These are phyloP conservation scores for Blastobasis adustella DNA, from an alignment of 2,888 invertebrate genomes.

Conservation along the genomic window DNA sequence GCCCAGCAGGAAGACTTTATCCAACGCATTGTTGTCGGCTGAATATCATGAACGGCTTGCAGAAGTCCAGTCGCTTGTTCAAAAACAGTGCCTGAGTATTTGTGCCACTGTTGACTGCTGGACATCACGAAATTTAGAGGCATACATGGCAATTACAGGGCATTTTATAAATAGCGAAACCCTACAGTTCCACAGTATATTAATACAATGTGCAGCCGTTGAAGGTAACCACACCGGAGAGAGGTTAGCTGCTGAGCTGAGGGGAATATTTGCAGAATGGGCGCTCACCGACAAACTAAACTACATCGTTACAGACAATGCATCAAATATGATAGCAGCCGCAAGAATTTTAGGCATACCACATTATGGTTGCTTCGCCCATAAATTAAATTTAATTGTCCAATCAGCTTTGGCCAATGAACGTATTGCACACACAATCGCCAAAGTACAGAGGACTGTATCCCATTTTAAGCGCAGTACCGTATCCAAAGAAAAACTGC, in stretches of 20 bases:
- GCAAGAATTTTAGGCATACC: background rate
- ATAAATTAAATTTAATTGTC: background rate
- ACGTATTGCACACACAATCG: background rate
- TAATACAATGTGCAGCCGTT: too few species aligned
- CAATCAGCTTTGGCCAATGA: background rate
- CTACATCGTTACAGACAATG: background rate
- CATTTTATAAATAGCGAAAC: background rate
- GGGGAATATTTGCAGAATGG: background rate
- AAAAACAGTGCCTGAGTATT: conserved; percentile 3
- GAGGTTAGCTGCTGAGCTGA: too few species aligned
- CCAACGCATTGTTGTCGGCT: background rate
- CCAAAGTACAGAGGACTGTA: background rate
- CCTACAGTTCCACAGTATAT: too few species aligned
- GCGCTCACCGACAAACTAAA: background rate
- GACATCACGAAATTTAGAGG: conserved; percentile 9
- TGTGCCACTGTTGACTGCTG: conserved; percentile 13
- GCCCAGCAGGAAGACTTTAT: conserved; percentile 8
- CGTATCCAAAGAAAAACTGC: background rate
- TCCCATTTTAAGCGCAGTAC: background rate
- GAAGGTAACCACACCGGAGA: too few species aligned
- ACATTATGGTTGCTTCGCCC: background rate
- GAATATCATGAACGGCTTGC: conserved; percentile 1
- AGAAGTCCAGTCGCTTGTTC: background rate
- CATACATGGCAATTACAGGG: conserved; percentile 14
- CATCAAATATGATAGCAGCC: background rate